These are phyloP conservation scores for Ips typographus DNA, from an alignment of 1,140 invertebrate species.

Conservation along the genomic window DNA sequence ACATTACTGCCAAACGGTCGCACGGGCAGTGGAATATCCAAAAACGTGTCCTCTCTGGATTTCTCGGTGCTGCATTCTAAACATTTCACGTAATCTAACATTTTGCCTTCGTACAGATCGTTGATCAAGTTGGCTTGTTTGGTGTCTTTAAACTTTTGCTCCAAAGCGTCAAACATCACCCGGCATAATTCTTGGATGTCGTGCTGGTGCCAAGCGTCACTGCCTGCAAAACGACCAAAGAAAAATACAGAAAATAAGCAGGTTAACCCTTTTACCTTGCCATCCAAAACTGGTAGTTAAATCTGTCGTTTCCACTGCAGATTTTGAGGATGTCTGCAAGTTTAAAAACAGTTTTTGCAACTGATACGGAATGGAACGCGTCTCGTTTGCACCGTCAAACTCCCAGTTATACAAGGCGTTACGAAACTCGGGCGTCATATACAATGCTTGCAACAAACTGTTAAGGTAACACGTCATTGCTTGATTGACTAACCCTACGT, in stretches of 20 bases:
- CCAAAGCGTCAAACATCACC: constrained; percentile 91
- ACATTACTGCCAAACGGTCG: constrained; percentile 75
- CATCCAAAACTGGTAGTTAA: constrained; percentile 89
- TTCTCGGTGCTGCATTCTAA: constrained; percentile 85
- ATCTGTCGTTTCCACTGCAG: constrained; percentile 83
- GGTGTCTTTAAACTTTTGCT: constrained; percentile 83
- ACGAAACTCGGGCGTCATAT: constrained; percentile 93
- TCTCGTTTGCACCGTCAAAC: constrained; percentile 69
- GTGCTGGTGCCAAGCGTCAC: constrained; percentile 91
- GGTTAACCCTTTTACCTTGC: constrained; percentile 58
- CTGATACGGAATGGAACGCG: constrained; percentile 82
- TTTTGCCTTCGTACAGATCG: constrained; percentile 71
- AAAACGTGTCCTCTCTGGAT: constrained; percentile 79
- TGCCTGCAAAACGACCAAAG: constrained; percentile 41
- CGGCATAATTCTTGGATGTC: constrained; percentile 77
- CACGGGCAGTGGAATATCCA: constrained; percentile 88
- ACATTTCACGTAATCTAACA: constrained; percentile 92
- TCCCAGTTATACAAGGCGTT: constrained; percentile 89
- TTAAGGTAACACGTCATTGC: constrained; percentile 95
- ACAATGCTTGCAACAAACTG: constrained; percentile 85
- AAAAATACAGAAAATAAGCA: neutral
- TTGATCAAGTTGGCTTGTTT: constrained; percentile 83
- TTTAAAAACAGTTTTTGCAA: constrained; percentile 87
- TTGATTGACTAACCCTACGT: constrained; percentile 89
- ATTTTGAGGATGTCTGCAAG: constrained; percentile 76